Evolutionary conservation across 2,797 vertebrate species (phyloP).

Genomic region (Paratrypauchen microcephalus): DNA sequence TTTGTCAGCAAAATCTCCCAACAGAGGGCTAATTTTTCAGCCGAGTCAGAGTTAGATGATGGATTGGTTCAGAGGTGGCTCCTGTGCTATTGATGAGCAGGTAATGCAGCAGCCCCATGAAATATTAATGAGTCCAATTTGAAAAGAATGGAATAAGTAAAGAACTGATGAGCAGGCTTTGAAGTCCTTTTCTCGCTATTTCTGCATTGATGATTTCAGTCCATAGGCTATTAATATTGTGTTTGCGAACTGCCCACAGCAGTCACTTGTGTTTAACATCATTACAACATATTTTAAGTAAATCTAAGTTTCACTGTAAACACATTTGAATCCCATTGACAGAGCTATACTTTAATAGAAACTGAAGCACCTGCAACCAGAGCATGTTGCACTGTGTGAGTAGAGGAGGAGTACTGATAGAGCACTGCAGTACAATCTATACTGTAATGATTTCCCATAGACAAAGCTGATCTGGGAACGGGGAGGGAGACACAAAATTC

Average conservation of each 20-base stretch:
- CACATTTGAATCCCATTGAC: constrained; percentile 25
- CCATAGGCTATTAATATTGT: no score
- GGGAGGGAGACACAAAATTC: constrained; percentile 28
- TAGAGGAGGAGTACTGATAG: constrained; percentile 44
- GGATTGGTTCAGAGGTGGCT: constrained; percentile 61
- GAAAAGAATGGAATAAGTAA: background rate
- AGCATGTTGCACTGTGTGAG: constrained; percentile 13
- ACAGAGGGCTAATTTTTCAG: constrained; percentile 26
- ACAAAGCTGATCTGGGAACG: constrained; percentile 68
- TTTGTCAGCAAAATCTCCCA: constrained; percentile 68
- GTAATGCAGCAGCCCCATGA: constrained; percentile 55
- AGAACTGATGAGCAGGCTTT: background rate
- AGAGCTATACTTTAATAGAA: constrained; percentile 33
- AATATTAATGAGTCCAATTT: constrained; percentile 53
- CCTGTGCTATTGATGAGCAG: constrained; percentile 62
- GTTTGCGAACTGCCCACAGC: no score
- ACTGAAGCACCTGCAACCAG: constrained; percentile 27
- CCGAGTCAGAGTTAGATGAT: constrained; percentile 53
- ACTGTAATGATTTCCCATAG: constrained; percentile 69
- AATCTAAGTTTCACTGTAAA: background rate
- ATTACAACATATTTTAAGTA: background rate
- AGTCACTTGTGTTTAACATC: no score
- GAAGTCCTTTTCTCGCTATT: no score
- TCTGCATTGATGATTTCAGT: no score
- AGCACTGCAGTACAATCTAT: constrained; percentile 68